Evolutionary conservation across 2,113 vertebrate species (phyloP), one percentile per base, ranked within the genome.

Genomic region (Sebastes fasciatus): DNA sequence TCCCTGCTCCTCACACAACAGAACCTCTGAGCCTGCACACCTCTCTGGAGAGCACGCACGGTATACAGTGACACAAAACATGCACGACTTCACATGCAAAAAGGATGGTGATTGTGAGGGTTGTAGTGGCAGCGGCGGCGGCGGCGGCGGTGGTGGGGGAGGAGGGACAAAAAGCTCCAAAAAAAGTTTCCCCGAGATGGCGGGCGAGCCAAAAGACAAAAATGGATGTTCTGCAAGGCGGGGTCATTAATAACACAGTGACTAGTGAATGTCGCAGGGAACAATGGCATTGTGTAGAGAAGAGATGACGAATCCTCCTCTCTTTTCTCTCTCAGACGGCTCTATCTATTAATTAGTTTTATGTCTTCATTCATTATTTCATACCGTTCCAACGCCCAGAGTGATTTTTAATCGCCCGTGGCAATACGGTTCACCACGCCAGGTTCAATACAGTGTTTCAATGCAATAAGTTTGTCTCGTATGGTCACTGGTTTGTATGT

Each of bases 231-330:
- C 84, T 81, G 77, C 74, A 74, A 90, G 70, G 77, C 34, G 2
- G 80, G 80, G 87, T 93, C 94, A 95, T 96, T 95, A 95, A 95
- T 96, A 95, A 96, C 88, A 21, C 84, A 86, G 87, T 71, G 91
- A 91, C 89, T 79, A 73, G 76, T 78, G 89, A 87, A 93, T 86
- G 92, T 94, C 77, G 67, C 26, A 3, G 80, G 78, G 92, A 95
- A 96, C 95, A 96, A 96, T 95, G 91, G 93, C 91, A 94, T 94
- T 95, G 94, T 95, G 92, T 91, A 40, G 86, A 88, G 92, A 94
- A 92, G 91, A 95, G 81, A 94, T 94, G 94, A 95, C 90, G 79
- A 94, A 95, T 94, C 82, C 89, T 91, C 82, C 87, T 61, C 90
- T 90, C 85, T 83, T 94, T 91, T 93, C 75, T 92, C 88, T 67